phyloP scores from a whole-genome alignment of 2,113 vertebrate species.

The Sclerurus mexicanus region DNA sequence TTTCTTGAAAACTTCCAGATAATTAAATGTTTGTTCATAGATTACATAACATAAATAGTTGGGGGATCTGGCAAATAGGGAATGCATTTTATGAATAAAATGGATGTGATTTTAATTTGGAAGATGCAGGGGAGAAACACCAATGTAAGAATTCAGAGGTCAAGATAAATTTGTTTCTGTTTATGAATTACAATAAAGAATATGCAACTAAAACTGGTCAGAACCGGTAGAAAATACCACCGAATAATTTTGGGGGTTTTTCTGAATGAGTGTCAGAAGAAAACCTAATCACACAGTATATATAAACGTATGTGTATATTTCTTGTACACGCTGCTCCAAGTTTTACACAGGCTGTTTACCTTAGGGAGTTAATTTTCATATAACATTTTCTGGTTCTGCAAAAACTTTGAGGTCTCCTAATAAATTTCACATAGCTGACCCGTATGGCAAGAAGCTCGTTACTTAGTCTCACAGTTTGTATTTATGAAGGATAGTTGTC shows the following conservation, averaged over 20 bases:
- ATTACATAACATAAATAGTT: neutral
- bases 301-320: neutral
- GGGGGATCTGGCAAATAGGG: neutral
- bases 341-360: neutral
- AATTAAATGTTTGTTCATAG: neutral
- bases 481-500: neutral
- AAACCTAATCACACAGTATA: neutral
- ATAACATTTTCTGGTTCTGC: neutral
- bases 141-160: neutral
- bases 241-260: accelerated
- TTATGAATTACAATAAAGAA: neutral
- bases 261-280: neutral
- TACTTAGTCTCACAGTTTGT: neutral
- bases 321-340: neutral
- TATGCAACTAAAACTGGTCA: neutral
- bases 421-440: neutral
- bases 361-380: neutral
- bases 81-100: neutral
- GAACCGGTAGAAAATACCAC: neutral
- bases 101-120: neutral
- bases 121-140: neutral
- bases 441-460: neutral
- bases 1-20: neutral
- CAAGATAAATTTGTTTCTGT: neutral
- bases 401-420: neutral